phyloP scores from a whole-genome alignment of 1,140 invertebrate genomes.

The Hylyphantes graminicola region DNA sequence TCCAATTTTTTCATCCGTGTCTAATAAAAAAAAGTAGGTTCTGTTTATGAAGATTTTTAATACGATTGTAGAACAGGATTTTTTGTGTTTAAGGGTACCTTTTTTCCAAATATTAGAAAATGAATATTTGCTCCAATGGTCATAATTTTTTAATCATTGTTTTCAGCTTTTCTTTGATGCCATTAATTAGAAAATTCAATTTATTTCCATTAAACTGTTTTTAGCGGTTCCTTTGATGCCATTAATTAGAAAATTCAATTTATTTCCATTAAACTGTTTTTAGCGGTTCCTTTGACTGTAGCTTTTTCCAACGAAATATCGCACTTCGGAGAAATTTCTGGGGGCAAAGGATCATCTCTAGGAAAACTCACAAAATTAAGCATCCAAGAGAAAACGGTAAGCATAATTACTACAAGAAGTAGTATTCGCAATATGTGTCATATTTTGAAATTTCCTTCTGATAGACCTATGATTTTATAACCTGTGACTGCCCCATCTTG shows the following conservation, averaged over 20 bases:
- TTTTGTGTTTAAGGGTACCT: no score
- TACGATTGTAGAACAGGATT: no score
- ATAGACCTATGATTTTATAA: no score
- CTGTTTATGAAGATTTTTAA: no score
- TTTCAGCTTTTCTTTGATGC: not conserved
- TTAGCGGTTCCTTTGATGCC: not conserved
- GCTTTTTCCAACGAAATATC: constrained; percentile 69
- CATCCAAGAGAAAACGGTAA: constrained; percentile 5
- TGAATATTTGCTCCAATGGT: no score
- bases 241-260: not conserved
- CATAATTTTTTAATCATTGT: not conserved
- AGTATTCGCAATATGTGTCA: no score
- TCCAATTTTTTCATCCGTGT: no score
- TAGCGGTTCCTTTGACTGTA: constrained; percentile 65
- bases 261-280: not conserved
- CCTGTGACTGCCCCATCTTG: no score
- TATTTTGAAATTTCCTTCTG: no score
- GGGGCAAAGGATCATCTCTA: constrained; percentile 79
- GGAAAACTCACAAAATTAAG: constrained; percentile 71
- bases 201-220: not conserved
- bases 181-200: not conserved
- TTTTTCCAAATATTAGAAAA: no score
- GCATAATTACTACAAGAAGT: not conserved
- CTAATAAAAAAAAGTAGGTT: no score
- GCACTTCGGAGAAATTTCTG: constrained; percentile 71